These are phyloP conservation scores for Mesocentrotus franciscanus DNA, from an alignment of 53 echinoderm and acorn worm species.

Conservation along the genomic window DNA sequence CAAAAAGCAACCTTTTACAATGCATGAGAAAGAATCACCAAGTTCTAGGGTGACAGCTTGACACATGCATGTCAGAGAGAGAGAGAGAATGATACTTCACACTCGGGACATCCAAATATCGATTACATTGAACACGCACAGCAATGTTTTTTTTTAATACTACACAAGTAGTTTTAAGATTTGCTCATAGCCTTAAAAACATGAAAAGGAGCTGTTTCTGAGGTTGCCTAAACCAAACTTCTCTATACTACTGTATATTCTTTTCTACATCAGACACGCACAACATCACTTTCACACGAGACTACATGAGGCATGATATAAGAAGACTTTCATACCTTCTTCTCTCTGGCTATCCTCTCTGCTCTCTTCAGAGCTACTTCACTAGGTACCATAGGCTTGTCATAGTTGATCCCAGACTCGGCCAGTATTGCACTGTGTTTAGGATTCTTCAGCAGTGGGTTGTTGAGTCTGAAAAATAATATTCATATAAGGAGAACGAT, in stretches of 20 bases:
- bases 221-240: too few species aligned
- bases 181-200: too few species aligned
- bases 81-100: too few species aligned
- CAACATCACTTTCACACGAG: neutral
- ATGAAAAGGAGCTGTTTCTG: too few species aligned
- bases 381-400: slow-evolving; percentile 93
- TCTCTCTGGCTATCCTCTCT: slow-evolving; percentile 93
- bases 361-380: slow-evolving; percentile 95
- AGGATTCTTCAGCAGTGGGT: slow-evolving; percentile 95
- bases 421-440: slow-evolving; percentile 96
- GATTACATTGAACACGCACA: too few species aligned
- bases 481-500: neutral
- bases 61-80: too few species aligned
- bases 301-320: neutral
- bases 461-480: slow-evolving; percentile 79
- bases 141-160: too few species aligned
- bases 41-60: too few species aligned
- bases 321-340: slow-evolving; percentile 72
- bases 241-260: too few species aligned
- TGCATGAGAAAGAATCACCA: neutral
- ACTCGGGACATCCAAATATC: too few species aligned
- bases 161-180: too few species aligned
- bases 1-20: neutral
- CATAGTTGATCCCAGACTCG: slow-evolving; percentile 91
- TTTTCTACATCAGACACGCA: too few species aligned